phyloP scores from a whole-genome alignment of 2,113 vertebrate species.

The Xenopus borealis region DNA sequence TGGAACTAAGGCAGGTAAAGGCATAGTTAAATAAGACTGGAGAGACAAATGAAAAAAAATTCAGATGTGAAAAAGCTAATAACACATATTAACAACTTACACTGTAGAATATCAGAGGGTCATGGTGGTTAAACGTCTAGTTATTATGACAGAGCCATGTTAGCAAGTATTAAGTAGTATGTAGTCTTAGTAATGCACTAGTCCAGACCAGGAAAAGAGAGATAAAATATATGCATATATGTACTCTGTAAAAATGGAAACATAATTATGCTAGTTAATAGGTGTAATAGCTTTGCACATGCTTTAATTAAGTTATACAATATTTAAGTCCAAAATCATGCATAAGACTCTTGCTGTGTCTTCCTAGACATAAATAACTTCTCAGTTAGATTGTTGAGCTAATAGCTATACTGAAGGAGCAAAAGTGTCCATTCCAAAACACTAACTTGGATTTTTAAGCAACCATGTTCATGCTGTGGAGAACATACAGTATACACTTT shows the following conservation, averaged over 20 bases:
- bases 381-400: slow-evolving; percentile 70
- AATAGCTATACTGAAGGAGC: slow-evolving; percentile 44
- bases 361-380: slow-evolving; percentile 77
- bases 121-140: too few species aligned
- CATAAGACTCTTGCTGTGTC: slow-evolving; percentile 73
- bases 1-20: too few species aligned
- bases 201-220: too few species aligned
- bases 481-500: slow-evolving; percentile 34
- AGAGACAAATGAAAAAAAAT: too few species aligned
- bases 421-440: slow-evolving; percentile 23
- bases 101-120: too few species aligned
- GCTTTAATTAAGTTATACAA: slow-evolving; percentile 82
- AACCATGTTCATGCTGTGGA: slow-evolving; percentile 18
- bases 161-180: too few species aligned
- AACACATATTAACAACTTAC: too few species aligned
- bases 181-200: too few species aligned
- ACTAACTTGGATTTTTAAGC: slow-evolving; percentile 15
- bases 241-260: slow-evolving; percentile 35
- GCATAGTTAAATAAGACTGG: too few species aligned
- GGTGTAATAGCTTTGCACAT: slow-evolving; percentile 71
- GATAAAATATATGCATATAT: too few species aligned
- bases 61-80: too few species aligned
- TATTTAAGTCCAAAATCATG: slow-evolving; percentile 89
- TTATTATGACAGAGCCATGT: too few species aligned
- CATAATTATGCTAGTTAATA: slow-evolving; percentile 71